Percentiles rank a stretch among this genome's conserved stretches.
Evolutionary conservation across 2,888 invertebrate species (phyloP).

Genomic region (Cyclophora punctaria): DNA sequence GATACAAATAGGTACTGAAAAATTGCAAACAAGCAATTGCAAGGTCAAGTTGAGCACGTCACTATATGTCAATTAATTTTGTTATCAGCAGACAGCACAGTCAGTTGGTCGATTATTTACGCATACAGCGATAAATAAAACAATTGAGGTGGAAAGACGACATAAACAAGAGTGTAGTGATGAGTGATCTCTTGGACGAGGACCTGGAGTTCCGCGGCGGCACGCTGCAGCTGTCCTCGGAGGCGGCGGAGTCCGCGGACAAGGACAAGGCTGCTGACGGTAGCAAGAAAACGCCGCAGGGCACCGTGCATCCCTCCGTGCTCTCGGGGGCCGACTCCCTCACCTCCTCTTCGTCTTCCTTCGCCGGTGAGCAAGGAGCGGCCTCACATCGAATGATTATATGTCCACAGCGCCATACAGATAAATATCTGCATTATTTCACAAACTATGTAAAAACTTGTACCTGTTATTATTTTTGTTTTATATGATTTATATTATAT

Average conservation of each 20-base stretch:
- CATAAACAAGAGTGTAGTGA: constrained; percentile 12
- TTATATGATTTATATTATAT: not conserved
- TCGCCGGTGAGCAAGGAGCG: constrained; percentile 42
- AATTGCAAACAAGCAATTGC: too few species aligned
- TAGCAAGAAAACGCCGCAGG: constrained; percentile 31
- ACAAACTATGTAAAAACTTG: too few species aligned
- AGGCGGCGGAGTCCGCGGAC: constrained; percentile 33
- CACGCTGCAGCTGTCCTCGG: constrained; percentile 61
- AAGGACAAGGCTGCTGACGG: constrained; percentile 32
- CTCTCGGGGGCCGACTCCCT: constrained; percentile 64
- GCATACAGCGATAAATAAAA: constrained; percentile 21
- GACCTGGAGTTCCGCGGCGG: constrained; percentile 76
- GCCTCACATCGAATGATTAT: not conserved
- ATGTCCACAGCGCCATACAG: not conserved
- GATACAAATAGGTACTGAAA: too few species aligned
- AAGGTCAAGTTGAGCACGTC: too few species aligned
- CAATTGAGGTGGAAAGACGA: not conserved
- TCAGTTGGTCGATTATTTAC: constrained; percentile 47
- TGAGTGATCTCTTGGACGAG: constrained; percentile 70
- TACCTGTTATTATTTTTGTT: not conserved
- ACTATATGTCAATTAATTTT: too few species aligned
- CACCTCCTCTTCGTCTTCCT: constrained; percentile 61
- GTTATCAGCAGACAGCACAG: too few species aligned
- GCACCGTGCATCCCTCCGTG: constrained; percentile 50
- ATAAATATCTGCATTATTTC: too few species aligned